Percentiles rank a stretch among this genome's conserved stretches.
These are phyloP conservation scores for Merluccius polli DNA, from an alignment of 2,797 vertebrate species.

Conservation along the genomic window DNA sequence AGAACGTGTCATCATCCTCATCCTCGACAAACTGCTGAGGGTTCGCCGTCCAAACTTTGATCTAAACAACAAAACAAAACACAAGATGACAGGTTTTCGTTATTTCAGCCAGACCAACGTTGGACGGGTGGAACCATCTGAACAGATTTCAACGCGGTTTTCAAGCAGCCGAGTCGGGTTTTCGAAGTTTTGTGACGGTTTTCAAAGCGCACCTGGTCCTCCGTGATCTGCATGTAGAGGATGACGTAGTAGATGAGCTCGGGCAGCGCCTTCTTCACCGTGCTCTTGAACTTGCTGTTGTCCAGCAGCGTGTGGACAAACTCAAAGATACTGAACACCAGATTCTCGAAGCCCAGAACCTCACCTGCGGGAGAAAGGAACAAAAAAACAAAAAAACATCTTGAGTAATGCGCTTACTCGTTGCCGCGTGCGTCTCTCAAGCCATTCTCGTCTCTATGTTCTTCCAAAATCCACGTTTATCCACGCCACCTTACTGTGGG, in stretches of 20 bases:
- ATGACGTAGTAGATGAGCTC: conserved; percentile 98
- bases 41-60: conserved; percentile 97
- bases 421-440: no score
- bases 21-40: conserved; percentile 98
- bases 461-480: not conserved
- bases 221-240: conserved; percentile 99
- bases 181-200: no score
- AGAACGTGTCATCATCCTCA: conserved; percentile 97
- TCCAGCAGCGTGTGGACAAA: conserved; percentile 97
- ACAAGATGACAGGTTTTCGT: not conserved
- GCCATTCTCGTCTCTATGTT: no score
- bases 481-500: not conserved
- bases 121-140: not conserved
- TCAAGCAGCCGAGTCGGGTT: not conserved
- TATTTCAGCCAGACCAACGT: not conserved
- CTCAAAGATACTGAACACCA: conserved; percentile 98
- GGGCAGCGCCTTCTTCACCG: conserved; percentile 94
- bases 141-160: not conserved
- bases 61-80: conserved; percentile 62
- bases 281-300: conserved; percentile 97
- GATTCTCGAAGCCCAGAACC: conserved; percentile 96
- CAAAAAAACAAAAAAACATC: not conserved
- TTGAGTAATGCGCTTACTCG: not conserved
- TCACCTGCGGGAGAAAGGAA: conserved; percentile 77
- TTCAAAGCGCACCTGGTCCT: conserved; percentile 83